Evolutionary conservation across 1,140 invertebrate species (phyloP).

Genomic region (Colletes gigas): DNA sequence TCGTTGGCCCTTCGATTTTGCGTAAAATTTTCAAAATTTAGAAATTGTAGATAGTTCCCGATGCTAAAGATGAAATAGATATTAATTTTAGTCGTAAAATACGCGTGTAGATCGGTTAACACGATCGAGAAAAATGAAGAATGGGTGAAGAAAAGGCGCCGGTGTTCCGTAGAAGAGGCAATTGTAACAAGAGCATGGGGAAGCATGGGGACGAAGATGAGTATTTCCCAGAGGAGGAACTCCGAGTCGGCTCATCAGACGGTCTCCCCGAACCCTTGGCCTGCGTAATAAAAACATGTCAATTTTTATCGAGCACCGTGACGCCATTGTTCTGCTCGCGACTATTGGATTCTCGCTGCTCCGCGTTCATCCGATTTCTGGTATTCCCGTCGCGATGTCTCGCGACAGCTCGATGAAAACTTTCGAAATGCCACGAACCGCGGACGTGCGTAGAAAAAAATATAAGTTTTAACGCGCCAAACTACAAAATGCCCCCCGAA

Average conservation of each 20-base stretch:
- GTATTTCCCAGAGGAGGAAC: slow-evolving; percentile 72
- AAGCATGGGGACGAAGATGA: slow-evolving; percentile 57
- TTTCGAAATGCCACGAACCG: slow-evolving; percentile 53
- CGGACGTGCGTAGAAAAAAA: slow-evolving; percentile 59
- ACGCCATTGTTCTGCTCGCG: slow-evolving; percentile 55
- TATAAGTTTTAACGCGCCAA: slow-evolving; percentile 45
- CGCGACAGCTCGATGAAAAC: slow-evolving; percentile 63
- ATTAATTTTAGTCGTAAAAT: no score
- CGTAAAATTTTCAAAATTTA: no score
- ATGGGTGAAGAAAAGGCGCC: slow-evolving; percentile 11
- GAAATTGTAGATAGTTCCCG: no score
- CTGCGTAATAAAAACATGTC: slow-evolving; percentile 72
- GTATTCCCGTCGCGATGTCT: slow-evolving; percentile 57
- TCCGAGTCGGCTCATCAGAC: slow-evolving; percentile 68
- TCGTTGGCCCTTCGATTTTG: background rate
- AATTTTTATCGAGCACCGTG: slow-evolving; percentile 63
- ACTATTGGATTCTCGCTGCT: slow-evolving; percentile 33
- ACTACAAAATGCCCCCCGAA: slow-evolving; percentile 25
- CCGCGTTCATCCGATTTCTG: slow-evolving; percentile 49
- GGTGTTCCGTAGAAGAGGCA: slow-evolving; percentile 34
- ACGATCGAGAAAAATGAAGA: background rate
- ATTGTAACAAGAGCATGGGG: slow-evolving; percentile 19
- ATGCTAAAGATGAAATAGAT: no score
- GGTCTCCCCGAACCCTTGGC: slow-evolving; percentile 58
- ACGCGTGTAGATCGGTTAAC: no score